Evolutionary conservation across 2,113 vertebrate genomes (phyloP).

Genomic region (Ammospiza nelsoni): DNA sequence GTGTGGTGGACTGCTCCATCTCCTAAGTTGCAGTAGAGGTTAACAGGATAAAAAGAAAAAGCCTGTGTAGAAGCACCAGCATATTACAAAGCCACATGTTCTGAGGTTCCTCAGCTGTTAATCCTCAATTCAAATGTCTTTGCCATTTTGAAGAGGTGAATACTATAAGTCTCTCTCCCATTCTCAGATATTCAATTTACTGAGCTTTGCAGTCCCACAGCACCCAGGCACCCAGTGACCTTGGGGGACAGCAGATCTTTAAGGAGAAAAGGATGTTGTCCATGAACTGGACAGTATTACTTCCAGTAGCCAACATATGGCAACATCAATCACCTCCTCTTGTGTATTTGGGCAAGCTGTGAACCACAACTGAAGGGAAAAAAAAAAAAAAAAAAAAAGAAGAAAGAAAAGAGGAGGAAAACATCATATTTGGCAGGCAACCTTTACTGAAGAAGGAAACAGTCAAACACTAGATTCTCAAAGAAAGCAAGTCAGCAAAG

Average conservation of each 20-base stretch:
- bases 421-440: background rate
- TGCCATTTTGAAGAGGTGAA: background rate
- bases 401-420: background rate
- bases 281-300: background rate
- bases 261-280: background rate
- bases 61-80: background rate
- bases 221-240: background rate
- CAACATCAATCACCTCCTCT: background rate
- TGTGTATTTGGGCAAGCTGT: background rate
- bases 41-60: background rate
- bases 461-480: background rate
- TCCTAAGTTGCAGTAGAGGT: background rate
- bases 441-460: background rate
- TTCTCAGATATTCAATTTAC: background rate
- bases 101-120: background rate
- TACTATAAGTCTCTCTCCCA: background rate
- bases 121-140: background rate
- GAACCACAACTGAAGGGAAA: rapidly evolving
- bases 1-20: background rate
- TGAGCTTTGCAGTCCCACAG: background rate
- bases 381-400: rapidly evolving
- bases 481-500: background rate
- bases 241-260: background rate
- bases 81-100: background rate
- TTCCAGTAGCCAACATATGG: background rate